These are phyloP conservation scores for Ceyx melanurus DNA, from an alignment of 2,113 vertebrate species.

Conservation along the genomic window DNA sequence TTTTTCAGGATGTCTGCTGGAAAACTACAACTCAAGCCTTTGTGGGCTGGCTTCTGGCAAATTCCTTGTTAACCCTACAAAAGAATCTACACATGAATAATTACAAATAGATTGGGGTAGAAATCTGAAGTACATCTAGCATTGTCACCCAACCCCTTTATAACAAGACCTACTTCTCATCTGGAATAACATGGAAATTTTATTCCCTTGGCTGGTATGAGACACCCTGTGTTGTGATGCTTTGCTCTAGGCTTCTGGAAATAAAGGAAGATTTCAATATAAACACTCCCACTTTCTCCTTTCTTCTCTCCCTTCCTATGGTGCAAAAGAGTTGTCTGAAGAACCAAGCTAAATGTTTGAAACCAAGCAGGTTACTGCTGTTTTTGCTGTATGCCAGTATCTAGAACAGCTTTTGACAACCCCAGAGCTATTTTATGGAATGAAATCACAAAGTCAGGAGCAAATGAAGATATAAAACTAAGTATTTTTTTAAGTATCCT, in stretches of 20 bases:
- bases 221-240: conserved; percentile 11
- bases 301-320: conserved; percentile 9
- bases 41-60: conserved; percentile 49
- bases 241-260: conserved; percentile 41
- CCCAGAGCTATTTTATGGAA: neutral
- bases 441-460: neutral
- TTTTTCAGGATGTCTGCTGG: conserved; percentile 59
- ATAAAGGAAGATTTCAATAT: conserved; percentile 26
- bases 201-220: neutral
- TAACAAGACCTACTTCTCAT: conserved; percentile 29
- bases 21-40: conserved; percentile 18
- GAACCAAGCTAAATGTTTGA: neutral
- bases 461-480: neutral
- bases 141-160: conserved; percentile 12
- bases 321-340: neutral
- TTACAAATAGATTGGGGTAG: conserved; percentile 45
- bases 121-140: conserved; percentile 22
- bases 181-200: conserved; percentile 13
- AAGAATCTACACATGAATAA: conserved; percentile 43
- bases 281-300: conserved; percentile 9
- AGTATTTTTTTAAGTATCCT: neutral
- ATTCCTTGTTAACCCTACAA: conserved; percentile 43
- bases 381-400: neutral
- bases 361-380: neutral
- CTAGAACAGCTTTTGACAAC: neutral